Base-by-base conservation (phyloP, 2,888 invertebrate species). In the Metopia argyrocephala region DNA sequence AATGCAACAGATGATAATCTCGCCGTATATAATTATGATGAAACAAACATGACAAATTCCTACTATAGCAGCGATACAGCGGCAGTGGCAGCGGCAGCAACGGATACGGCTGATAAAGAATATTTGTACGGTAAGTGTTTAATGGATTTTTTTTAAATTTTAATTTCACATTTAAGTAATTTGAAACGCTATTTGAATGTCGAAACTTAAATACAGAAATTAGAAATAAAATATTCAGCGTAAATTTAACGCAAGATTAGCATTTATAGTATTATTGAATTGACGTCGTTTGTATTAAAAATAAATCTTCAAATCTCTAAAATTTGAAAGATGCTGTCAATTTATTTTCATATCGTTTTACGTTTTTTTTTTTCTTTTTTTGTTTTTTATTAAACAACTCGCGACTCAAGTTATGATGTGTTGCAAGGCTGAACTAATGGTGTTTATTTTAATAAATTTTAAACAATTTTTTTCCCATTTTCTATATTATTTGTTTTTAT, bases 41-140 rank as follows among this genome's bases (percentile, higher is more conserved):
- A 38, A 15, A 38, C 85, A 73, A 66, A 59, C 12, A 52, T 75
- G 46, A 85, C 80, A 73, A 74, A 78, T 52, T 48, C 81, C 5
- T 81, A 81, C 31, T 85, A 84, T 48, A 86, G 38, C 38, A 38
- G 15, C 15, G 38, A 38, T 38, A 15, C 38, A 38, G 38, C 38
- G 15, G 38, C 38, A 38, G 38, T 85, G 59, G 85, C 85, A 69
- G 85, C 79, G 61, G 85, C 86, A 83, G 82, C 76, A 38, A 61
- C 84, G 70, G 75, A 85, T 54, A 76, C 83, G 78, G 76, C 85
- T 73, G 89, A 89, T 79, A 90, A 91, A 86, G 91, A 90, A 85
- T 91, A 89, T 86, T 85, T 90, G 85, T 90, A 89, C 85, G 90
- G 90, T 90, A 85, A 87, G 48, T 28, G 90, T 86, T 65, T 27